A percentile compares a stretch with the other conserved stretches of the same genome.
Evolutionary conservation across 2,113 vertebrate species (phyloP).

Genomic region (Chelonoidis abingdonii): DNA sequence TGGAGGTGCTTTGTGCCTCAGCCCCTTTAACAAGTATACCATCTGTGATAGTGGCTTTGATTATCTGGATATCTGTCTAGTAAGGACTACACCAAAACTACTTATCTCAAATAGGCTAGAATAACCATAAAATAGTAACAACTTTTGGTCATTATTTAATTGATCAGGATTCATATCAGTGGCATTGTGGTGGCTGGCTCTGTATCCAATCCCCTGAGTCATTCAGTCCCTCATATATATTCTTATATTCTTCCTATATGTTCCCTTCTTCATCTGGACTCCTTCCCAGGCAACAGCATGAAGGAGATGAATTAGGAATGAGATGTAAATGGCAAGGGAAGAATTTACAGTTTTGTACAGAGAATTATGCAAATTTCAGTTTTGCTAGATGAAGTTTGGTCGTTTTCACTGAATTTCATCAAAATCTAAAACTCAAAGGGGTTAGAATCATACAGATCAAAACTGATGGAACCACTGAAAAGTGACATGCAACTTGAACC

Average conservation of each 20-base stretch:
- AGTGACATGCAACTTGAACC: conserved; percentile 58
- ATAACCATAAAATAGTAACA: neutral
- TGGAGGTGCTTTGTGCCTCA: neutral
- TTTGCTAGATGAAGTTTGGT: neutral
- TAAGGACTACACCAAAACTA: neutral
- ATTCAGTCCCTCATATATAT: neutral
- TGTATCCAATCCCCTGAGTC: neutral
- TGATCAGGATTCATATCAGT: neutral
- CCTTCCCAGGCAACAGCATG: neutral
- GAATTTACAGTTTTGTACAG: neutral
- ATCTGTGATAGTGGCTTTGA: neutral
- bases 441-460: conserved; percentile 17
- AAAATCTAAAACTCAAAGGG: neutral
- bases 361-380: neutral
- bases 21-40: neutral
- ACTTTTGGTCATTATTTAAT: neutral
- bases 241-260: conserved; percentile 16
- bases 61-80: neutral
- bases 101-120: neutral
- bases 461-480: neutral
- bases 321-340: neutral
- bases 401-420: conserved; percentile 27
- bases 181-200: neutral
- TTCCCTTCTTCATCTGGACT: neutral
- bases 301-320: neutral